Percentiles rank a stretch among this genome's conserved stretches.
phyloP scores from a whole-genome alignment of 2,888 invertebrate genomes.

The Dicyrtomina minuta region DNA sequence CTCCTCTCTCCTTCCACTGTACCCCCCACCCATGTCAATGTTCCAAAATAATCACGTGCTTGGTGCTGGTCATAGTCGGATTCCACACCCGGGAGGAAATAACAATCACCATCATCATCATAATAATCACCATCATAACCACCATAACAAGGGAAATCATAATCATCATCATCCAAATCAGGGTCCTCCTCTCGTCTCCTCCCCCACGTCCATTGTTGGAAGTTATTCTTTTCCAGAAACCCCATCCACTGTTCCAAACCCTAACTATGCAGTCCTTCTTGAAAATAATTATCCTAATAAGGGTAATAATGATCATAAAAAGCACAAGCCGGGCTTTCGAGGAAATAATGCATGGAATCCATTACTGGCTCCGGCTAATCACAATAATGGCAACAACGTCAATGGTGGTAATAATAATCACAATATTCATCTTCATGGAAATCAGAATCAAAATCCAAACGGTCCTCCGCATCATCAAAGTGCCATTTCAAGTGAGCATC shows the following conservation, averaged over 20 bases:
- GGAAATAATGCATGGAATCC: conserved; percentile 28
- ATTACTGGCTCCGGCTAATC: neutral
- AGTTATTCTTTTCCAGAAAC: conserved; percentile 21
- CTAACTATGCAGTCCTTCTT: conserved; percentile 19
- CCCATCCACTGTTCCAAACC: conserved; percentile 22
- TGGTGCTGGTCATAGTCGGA: neutral
- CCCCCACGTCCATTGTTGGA: conserved; percentile 18
- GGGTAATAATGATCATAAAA: neutral
- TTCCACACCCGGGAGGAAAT: neutral
- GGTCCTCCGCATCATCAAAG: neutral
- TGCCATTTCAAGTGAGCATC: neutral
- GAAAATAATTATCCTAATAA: conserved; percentile 13
- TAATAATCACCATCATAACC: neutral
- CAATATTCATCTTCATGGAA: neutral
- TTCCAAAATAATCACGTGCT: conserved; percentile 8
- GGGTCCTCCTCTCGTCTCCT: conserved; percentile 16
- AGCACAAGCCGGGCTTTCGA: conserved; percentile 4
- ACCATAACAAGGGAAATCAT: neutral
- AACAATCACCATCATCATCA: neutral
- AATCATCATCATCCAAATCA: neutral
- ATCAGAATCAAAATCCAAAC: neutral
- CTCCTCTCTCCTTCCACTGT: neutral
- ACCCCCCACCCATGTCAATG: conserved; percentile 1
- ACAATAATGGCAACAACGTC: conserved; percentile 4
- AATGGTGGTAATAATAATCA: neutral